Evolutionary conservation across 2,888 invertebrate genomes (phyloP).

Genomic region (Itoplectis maculator): DNA sequence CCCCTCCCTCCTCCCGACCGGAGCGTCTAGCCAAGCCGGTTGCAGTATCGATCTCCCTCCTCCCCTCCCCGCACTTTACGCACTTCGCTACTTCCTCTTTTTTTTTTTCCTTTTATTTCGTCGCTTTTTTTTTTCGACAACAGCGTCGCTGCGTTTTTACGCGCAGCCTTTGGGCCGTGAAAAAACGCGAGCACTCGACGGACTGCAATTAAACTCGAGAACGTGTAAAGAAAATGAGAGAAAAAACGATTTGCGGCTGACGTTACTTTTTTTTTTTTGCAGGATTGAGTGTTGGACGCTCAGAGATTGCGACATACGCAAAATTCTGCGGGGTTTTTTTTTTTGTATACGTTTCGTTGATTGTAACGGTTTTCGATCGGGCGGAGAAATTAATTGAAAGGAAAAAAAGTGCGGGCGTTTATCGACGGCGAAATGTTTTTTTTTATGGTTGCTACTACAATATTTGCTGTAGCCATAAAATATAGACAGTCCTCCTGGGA

Average conservation of each 20-base stretch:
- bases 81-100: conserved; percentile 66
- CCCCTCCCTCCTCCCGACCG: conserved; percentile 60
- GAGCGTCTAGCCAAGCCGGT: conserved; percentile 68
- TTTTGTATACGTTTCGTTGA: no score
- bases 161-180: not conserved
- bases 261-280: not conserved
- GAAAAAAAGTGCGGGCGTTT: no score
- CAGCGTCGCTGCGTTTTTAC: conserved; percentile 2
- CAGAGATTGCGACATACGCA: no score
- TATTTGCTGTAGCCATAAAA: no score
- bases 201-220: conserved; percentile 27
- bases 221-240: not conserved
- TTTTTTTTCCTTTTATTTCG: not conserved
- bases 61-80: conserved; percentile 73
- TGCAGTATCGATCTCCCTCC: conserved; percentile 77
- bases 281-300: no score
- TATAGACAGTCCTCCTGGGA: no score
- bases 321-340: no score
- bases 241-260: not conserved
- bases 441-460: no score
- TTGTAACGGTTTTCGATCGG: no score
- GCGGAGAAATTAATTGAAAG: no score
- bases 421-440: no score
- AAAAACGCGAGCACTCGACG: not conserved
- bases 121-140: not conserved